Percentiles rank a stretch among this genome's conserved stretches.
These are phyloP conservation scores for Pectinophora gossypiella DNA, from an alignment of 1,140 invertebrate species.

Conservation along the genomic window DNA sequence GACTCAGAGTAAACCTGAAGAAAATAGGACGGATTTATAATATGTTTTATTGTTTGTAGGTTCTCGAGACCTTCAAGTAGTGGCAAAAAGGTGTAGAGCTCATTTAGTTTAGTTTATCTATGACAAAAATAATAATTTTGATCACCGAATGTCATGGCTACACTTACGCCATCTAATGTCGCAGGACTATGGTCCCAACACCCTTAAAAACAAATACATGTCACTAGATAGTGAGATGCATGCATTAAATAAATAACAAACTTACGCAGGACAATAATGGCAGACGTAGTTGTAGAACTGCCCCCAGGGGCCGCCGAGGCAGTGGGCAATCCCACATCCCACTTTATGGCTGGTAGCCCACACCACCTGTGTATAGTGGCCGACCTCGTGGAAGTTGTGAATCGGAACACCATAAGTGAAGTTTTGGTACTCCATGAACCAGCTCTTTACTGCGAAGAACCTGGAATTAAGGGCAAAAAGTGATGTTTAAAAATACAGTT, in stretches of 20 bases:
- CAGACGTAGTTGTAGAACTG: slow-evolving; percentile 90
- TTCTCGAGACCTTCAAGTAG: too few species aligned
- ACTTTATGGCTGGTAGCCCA: slow-evolving; percentile 88
- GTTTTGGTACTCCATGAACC: slow-evolving; percentile 85
- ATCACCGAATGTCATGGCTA: too few species aligned
- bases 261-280: slow-evolving; percentile 90
- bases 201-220: background rate
- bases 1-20: too few species aligned
- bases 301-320: slow-evolving; percentile 76
- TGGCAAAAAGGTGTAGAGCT: too few species aligned
- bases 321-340: slow-evolving; percentile 86
- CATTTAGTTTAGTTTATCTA: too few species aligned
- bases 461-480: slow-evolving; percentile 63
- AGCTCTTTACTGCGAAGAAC: slow-evolving; percentile 87
- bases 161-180: too few species aligned
- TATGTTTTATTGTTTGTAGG: too few species aligned
- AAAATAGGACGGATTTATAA: too few species aligned
- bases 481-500: too few species aligned
- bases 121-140: too few species aligned
- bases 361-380: slow-evolving; percentile 90
- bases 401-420: slow-evolving; percentile 82
- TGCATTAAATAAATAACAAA: slow-evolving; percentile 7
- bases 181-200: too few species aligned
- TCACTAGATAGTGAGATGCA: background rate
- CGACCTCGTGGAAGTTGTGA: slow-evolving; percentile 80